Base-by-base conservation (phyloP, 2,797 vertebrate species). In the Choloepus didactylus region DNA sequence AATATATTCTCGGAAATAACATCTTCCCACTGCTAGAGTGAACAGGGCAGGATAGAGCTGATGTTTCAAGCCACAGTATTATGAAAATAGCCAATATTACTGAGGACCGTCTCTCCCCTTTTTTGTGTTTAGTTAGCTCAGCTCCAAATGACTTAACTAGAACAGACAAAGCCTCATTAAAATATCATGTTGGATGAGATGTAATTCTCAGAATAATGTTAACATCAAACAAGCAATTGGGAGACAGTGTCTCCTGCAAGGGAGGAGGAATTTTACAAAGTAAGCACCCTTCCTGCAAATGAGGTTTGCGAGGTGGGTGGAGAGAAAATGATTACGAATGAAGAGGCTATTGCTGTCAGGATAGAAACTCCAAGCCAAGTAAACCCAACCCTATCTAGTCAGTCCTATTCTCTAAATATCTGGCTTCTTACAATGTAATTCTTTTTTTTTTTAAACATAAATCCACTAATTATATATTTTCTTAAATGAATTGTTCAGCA, bases 131-230 rank as follows among this genome's bases (percentile, higher is more conserved):
- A n/a, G 1, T 96, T 86, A 97, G 73, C 69, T 94, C 66, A 60
- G 64, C 69, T 76, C 66, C 60, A 90, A 59, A 16, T 72, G 81
- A 85, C 94, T 94, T 97, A 97, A 97, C 93, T 77, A 60, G 95
- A 93, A 89, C 69, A 86, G 85, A 95, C 95, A 96, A 92, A 90
- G 2, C 8, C 79, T 97, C 91, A 95, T 96, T 97, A 97, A 97
- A 96, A 96, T 97, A 89, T 70, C 80, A 82, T 95, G 89, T 93
- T 90, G 90, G 89, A 88, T 15, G 12, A 93, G 89, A 80, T 93
- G 69, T 96, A 80, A 96, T 93, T 96, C 85, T 96, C 92, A 93
- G 94, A 94, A 90, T 96, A 94, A 92, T 67, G 81, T 94, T 96
- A 96, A 95, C 84, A 88, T 90, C 92, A 96, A 95, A 94, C 76